phyloP scores from a whole-genome alignment of 2,797 vertebrate species.

The Jordanella pulchra region DNA sequence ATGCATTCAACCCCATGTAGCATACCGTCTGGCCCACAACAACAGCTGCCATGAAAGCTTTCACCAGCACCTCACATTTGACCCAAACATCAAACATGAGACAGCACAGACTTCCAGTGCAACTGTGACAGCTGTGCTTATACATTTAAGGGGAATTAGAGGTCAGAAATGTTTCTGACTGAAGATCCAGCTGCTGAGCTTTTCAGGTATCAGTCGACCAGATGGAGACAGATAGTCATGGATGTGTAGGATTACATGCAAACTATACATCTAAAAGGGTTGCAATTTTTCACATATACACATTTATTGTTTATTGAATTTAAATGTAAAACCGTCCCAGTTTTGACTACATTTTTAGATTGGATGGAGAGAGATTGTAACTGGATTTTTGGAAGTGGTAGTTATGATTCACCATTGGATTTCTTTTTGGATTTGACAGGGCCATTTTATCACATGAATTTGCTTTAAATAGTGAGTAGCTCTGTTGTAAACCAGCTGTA shows the following conservation, averaged over 20 bases:
- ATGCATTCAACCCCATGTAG: slow-evolving; percentile 41
- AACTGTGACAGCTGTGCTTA: slow-evolving; percentile 28
- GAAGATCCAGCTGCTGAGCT: slow-evolving; percentile 26
- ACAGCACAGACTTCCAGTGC: slow-evolving; percentile 41
- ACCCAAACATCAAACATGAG: slow-evolving; percentile 34
- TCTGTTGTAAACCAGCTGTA: too few relatives aligned
- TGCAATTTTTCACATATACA: slow-evolving; percentile 6
- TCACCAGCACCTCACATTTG: slow-evolving; percentile 40
- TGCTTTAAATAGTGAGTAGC: too few relatives aligned
- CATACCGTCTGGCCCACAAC: slow-evolving; percentile 20
- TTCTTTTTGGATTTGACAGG: neutral
- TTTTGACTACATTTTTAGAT: too few relatives aligned
- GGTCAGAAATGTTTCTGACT: slow-evolving; percentile 36
- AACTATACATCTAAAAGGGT: slow-evolving; percentile 13
- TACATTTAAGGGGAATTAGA: slow-evolving; percentile 24
- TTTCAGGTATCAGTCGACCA: slow-evolving; percentile 20
- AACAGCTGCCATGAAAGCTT: slow-evolving; percentile 50
- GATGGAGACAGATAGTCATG: slow-evolving; percentile 33
- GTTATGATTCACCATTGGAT: too few relatives aligned
- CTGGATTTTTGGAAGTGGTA: too few relatives aligned
- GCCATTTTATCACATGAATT: neutral
- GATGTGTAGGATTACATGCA: slow-evolving; percentile 8
- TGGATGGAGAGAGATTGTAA: too few relatives aligned
- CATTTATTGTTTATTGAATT: too few relatives aligned
- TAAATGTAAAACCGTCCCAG: too few relatives aligned